Evolutionary conservation across 2,888 invertebrate genomes (phyloP), one percentile per base, ranked within the genome.

Genomic region (Dynastes grantii): DNA sequence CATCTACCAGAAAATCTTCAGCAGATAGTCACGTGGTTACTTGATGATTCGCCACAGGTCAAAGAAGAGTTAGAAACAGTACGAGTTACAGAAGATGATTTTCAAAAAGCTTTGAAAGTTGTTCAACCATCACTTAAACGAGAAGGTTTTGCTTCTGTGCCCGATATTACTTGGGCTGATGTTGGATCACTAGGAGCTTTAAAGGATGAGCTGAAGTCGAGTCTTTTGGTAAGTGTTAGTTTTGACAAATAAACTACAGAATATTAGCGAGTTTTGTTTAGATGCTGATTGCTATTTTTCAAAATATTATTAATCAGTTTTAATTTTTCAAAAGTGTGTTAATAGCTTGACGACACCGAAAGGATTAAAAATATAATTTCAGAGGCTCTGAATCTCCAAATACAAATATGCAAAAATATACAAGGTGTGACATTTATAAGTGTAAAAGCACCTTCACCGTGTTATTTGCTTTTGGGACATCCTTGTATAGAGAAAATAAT

Each of bases 61-160:
- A 85, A 89, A 0, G 91, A 92, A 76, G 92, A 94, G 82, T 89
- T 96, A 71, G 86, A 90, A 0, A 91, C 92, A 64, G 90, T 97
- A 75, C 92, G 90, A 79, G 92, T 97, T 16, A 92, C 92, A 61
- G 91, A 94, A 85, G 91, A 92, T 4, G 97, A 98, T 87, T 97
- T 96, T 84, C 86, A 93, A 77, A 91, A 90, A 83, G 97, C 97
- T 3, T 88, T 97, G 37, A 94, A 95, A 87, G 90, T 92, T 77
- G 95, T 97, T 5, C 97, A 97, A 87, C 98, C 98, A 0, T 97
- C 97, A 73, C 95, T 98, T 0, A 98, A 98, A 85, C 91, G 98
- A 83, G 99, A 99, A 90, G 99, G 99, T 71, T 98, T 99, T 89
- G 96, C 97, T 1, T 98, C 98, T 0, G 97, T 99, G 13, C 99